Evolutionary conservation across 2,888 invertebrate genomes (phyloP).

Genomic region (Trissolcus japonicus): DNA sequence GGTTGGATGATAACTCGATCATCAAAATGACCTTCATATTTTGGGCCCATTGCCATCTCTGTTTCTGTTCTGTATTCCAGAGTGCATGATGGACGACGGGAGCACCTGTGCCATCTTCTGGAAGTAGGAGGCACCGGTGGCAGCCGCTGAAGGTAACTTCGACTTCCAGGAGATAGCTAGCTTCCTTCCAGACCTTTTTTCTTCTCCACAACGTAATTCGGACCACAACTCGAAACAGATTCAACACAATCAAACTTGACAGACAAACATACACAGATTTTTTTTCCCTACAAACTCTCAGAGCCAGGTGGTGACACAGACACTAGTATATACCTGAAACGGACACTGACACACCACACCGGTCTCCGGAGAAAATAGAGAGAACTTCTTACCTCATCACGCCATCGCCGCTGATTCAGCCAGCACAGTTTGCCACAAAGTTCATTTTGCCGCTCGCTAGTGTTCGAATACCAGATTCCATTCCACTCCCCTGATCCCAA

Average conservation of each 20-base stretch:
- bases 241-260: constrained; percentile 20
- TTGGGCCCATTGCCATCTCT: constrained; percentile 78
- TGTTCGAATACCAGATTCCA: constrained; percentile 63
- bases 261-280: constrained; percentile 13
- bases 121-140: constrained; percentile 79
- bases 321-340: constrained; percentile 15
- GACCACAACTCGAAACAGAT: constrained; percentile 16
- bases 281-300: neutral
- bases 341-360: constrained; percentile 54
- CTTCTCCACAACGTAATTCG: constrained; percentile 63
- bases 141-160: constrained; percentile 78
- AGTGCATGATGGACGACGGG: constrained; percentile 78
- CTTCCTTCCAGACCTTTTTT: constrained; percentile 76
- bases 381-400: constrained; percentile 67
- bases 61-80: constrained; percentile 81
- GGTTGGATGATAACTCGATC: constrained; percentile 60
- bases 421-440: constrained; percentile 73
- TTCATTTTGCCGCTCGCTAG: constrained; percentile 74
- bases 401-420: constrained; percentile 73
- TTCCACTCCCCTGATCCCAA: constrained; percentile 39
- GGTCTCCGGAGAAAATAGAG: constrained; percentile 62
- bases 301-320: constrained; percentile 8
- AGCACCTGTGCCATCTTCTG: constrained; percentile 80
- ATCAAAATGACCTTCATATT: constrained; percentile 58
- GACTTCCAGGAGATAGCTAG: constrained; percentile 80